A percentile compares a stretch with the other conserved stretches of the same genome.
phyloP scores from a whole-genome alignment of 2,113 vertebrate species.

The Rhea pennata region DNA sequence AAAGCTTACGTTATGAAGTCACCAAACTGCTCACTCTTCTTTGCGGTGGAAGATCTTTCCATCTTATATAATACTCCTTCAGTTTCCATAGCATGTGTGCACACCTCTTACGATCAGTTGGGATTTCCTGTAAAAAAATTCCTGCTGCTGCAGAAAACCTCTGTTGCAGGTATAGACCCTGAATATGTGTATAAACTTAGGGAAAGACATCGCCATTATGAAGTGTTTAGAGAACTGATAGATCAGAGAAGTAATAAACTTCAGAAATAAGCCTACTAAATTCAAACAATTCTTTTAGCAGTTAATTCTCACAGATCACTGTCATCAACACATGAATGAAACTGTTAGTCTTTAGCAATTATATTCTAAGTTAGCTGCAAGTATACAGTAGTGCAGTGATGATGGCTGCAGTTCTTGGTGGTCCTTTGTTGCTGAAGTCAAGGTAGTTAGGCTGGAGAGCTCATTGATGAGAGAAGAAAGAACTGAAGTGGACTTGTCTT shows the following conservation, averaged over 20 bases:
- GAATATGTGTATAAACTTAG: fast-evolving
- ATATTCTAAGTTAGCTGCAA: not conserved
- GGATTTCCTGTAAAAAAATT: not conserved
- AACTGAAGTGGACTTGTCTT: not conserved
- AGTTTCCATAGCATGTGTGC: not conserved
- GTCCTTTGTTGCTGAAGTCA: not conserved
- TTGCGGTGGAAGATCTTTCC: not conserved
- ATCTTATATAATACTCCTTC: not conserved
- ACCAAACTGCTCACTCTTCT: not conserved
- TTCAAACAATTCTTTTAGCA: not conserved
- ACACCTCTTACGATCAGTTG: not conserved
- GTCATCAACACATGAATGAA: not conserved
- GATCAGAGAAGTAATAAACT: not conserved
- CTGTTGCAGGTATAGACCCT: not conserved
- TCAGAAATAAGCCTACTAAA: not conserved
- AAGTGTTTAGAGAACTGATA: not conserved
- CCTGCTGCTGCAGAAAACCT: not conserved
- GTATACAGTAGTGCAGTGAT: fast-evolving
- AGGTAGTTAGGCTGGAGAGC: not conserved
- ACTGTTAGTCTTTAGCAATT: not conserved
- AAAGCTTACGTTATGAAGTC: not conserved
- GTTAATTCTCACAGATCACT: not conserved
- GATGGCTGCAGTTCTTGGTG: not conserved
- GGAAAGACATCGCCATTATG: not conserved
- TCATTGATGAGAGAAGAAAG: not conserved